A percentile compares a stretch with the other conserved stretches of the same genome.
phyloP scores from a whole-genome alignment of 35 echinoderm and acorn worm genomes.

The Hemicentrotus pulcherrimus region DNA sequence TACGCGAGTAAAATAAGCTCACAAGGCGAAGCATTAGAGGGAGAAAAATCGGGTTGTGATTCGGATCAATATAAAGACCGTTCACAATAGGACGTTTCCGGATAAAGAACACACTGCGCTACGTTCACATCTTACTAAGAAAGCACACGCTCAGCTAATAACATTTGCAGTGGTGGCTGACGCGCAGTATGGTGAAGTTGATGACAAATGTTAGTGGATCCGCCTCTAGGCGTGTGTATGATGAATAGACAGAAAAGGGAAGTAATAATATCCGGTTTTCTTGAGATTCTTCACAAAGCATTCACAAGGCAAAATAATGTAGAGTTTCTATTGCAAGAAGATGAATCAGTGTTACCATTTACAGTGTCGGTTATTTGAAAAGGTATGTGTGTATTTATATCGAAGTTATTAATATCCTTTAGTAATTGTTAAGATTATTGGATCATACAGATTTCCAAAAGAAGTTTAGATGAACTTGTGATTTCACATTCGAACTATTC shows the following conservation, averaged over 20 bases:
- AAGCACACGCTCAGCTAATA: neutral
- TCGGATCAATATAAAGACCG: neutral
- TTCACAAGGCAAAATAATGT: neutral
- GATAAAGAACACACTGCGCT: neutral
- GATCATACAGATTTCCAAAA: too few relatives aligned
- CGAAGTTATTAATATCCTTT: too few relatives aligned
- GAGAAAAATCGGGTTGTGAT: neutral
- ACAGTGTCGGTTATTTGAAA: neutral
- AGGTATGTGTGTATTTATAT: neutral
- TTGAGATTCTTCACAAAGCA: neutral
- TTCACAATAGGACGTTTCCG: neutral
- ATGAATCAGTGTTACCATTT: neutral
- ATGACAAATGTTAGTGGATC: neutral
- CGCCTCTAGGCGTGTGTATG: neutral
- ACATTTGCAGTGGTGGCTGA: neutral
- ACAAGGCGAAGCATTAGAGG: neutral
- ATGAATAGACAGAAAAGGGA: neutral
- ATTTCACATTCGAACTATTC: too few relatives aligned
- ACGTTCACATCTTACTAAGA: neutral
- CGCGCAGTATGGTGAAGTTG: neutral
- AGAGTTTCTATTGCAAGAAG: neutral
- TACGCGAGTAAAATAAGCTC: neutral
- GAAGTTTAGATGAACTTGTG: too few relatives aligned
- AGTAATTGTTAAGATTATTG: too few relatives aligned
- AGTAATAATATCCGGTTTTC: slow-evolving; percentile 35